Base-by-base conservation (phyloP, 2,113 vertebrate genomes). In the Triplophysa dalaica region DNA sequence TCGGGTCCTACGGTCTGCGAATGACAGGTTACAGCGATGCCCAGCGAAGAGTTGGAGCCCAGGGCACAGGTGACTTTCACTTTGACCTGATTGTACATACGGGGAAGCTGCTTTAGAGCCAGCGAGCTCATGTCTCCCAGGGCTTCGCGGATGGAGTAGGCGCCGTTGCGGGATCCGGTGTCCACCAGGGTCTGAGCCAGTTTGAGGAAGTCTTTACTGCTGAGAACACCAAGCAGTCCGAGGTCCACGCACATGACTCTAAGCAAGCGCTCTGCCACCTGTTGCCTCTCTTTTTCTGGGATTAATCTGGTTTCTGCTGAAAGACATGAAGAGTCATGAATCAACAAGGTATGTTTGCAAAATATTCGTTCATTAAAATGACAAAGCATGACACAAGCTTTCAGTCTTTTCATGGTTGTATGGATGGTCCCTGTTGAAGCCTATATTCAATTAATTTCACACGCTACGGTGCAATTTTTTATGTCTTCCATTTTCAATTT, bases 71-170 rank as follows among this genome's bases (percentile, higher is more conserved):
- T 99, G 85, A 99, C 97, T 82, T 99, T 99, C 75, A 99, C 98
- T 87, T 99, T 99, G 83, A 98, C 96, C 87, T 99, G 98, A 93
- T 99, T 99, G 92, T 99, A 99, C 96, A 98, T 98, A 82, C 97
- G 95, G 0, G 97, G 96, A 86, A 99, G 90, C 87, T 99, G 97
- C 82, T 97, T 96, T 82, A 99, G 91, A 0, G 98, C 98, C 89
- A 99, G 90, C 0, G 95, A 94, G 89, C 95, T 96, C 92, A 98
- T 96, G 85, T 98, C 97, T 75, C 97, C 98, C 4, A 99, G 92
- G 79, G 96, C 94, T 14, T 99, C 97, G 0, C 95, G 95, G 86
- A 96, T 96, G 0, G 97, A 96, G 89, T 97, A 99, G 85, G 97
- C 95, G 0, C 98, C 98, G 0, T 99, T 97, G 80, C 97, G 96